Conservation (phyloP, 2,888 invertebrate genomes). For the Drosophila mayaguana region DNA sequence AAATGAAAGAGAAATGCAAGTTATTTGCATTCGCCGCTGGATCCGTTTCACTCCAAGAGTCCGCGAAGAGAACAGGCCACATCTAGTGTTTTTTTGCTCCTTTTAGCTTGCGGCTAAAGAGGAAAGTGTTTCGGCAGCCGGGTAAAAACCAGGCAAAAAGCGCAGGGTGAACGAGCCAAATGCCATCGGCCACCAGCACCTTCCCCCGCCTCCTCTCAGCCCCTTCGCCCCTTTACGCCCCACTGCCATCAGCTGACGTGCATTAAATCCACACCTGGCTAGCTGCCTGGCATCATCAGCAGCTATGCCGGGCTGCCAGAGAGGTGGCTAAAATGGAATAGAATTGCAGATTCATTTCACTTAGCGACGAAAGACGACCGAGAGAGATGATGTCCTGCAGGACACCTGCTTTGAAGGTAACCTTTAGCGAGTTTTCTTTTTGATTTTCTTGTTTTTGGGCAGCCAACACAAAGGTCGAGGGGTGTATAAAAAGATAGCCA, state of each 20-base stretch:
- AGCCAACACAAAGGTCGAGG: conserved; percentile 25
- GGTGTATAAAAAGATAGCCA: background rate
- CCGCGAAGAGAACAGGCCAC: conserved; percentile 38
- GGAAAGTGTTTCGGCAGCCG: conserved; percentile 67
- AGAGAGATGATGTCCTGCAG: conserved; percentile 44
- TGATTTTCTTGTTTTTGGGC: conserved; percentile 8
- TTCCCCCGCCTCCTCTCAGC: background rate
- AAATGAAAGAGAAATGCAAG: conserved; percentile 42
- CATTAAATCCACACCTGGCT: conserved; percentile 72
- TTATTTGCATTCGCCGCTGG: conserved; percentile 76
- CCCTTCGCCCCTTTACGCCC: background rate
- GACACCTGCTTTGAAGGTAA: conserved; percentile 29
- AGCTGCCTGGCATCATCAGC: conserved; percentile 63
- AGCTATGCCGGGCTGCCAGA: conserved; percentile 35
- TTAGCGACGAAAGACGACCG: conserved; percentile 46
- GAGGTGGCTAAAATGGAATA: conserved; percentile 64
- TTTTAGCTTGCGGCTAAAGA: conserved; percentile 52
- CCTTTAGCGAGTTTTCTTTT: conserved; percentile 60
- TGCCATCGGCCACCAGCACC: conserved; percentile 30
- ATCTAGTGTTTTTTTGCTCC: conserved; percentile 17
- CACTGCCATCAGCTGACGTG: conserved; percentile 44
- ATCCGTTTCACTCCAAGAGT: conserved; percentile 72
- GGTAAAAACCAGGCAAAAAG: conserved; percentile 38
- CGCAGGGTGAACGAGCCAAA: conserved; percentile 35
- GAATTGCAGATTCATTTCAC: conserved; percentile 82